Evolutionary conservation across 2,888 invertebrate species (phyloP).

Genomic region (Ctena decussata): DNA sequence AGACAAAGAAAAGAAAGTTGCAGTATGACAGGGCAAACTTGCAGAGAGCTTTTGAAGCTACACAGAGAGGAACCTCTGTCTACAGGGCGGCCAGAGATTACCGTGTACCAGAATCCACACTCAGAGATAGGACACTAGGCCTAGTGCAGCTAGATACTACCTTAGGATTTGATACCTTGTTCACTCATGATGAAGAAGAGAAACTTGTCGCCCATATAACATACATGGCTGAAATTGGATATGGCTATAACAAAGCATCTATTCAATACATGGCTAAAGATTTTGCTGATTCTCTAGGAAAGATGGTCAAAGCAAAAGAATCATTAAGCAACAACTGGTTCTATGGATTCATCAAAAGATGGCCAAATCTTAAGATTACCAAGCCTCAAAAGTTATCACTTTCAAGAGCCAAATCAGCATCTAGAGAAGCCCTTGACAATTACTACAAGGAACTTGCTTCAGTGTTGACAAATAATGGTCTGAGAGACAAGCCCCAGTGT

Average conservation of each 20-base stretch:
- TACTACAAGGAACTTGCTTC: constrained; percentile 20
- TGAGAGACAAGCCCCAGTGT: no score
- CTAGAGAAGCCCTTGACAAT: constrained; percentile 12
- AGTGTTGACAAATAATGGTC: not conserved
- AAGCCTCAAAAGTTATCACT: constrained; percentile 16
- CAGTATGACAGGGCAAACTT: constrained; percentile 4
- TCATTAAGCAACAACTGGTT: constrained; percentile 10
- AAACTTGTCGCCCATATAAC: not conserved
- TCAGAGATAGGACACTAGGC: not conserved
- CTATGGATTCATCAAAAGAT: constrained; percentile 8
- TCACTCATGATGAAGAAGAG: not conserved
- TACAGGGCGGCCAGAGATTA: constrained; percentile 1
- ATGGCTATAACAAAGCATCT: not conserved
- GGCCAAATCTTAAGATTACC: constrained; percentile 13
- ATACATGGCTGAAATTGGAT: constrained; percentile 7
- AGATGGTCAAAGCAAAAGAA: not conserved
- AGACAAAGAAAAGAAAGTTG: not conserved
- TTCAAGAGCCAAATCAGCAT: constrained; percentile 4
- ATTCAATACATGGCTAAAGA: constrained; percentile 1
- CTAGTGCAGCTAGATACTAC: not conserved
- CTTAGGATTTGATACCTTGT: not conserved
- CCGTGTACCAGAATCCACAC: no score
- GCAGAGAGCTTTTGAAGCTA: not conserved
- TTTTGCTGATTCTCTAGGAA: not conserved
- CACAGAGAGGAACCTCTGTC: not conserved